Percentiles rank a stretch among this genome's conserved stretches.
Evolutionary conservation across 2,797 vertebrate species (phyloP).

Genomic region (Lagodon rhomboides): DNA sequence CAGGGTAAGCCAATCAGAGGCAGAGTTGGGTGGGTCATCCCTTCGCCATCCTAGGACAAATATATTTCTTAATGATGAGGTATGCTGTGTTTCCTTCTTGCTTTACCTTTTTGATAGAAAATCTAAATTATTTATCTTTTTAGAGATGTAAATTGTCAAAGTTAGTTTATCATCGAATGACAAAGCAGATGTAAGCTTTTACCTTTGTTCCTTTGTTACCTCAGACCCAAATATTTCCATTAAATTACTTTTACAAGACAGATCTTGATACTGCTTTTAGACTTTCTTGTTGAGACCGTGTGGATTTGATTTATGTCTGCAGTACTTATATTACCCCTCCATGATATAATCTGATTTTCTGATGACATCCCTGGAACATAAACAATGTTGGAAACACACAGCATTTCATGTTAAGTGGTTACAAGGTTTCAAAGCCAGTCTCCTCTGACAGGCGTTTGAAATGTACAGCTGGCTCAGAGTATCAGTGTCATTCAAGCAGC

Average conservation of each 20-base stretch:
- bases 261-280: neutral
- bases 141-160: no score
- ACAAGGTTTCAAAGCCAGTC: slow-evolving; percentile 31
- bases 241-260: neutral
- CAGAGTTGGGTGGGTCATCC: no score
- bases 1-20: no score
- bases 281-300: neutral
- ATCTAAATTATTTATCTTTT: neutral
- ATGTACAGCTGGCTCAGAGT: slow-evolving; percentile 36
- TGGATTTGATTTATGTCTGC: neutral
- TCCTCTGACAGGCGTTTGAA: slow-evolving; percentile 19
- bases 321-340: neutral
- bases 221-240: neutral
- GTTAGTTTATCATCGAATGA: no score
- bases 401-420: slow-evolving; percentile 13
- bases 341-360: slow-evolving; percentile 15
- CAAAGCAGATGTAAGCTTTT: no score
- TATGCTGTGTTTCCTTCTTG: neutral
- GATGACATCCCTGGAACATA: slow-evolving; percentile 3
- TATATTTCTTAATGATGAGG: no score
- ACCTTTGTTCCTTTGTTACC: no score
- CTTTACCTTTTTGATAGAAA: neutral
- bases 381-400: slow-evolving; percentile 6
- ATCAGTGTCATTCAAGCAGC: slow-evolving; percentile 48
- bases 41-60: no score